Base-by-base conservation (phyloP, 2,888 invertebrate genomes). In the Toxonevra muliebris region DNA sequence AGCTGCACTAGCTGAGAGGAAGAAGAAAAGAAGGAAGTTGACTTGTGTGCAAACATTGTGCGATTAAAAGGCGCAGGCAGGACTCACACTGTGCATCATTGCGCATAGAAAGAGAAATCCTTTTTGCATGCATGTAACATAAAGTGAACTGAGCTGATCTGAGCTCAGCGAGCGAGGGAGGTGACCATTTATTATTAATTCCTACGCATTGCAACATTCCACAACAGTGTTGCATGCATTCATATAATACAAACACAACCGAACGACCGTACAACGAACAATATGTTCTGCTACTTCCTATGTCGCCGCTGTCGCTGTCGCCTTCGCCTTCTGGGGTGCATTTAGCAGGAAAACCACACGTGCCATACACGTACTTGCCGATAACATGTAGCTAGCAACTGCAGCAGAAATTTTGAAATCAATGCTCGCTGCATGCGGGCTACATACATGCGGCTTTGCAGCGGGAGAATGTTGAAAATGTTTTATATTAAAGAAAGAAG, bases 321-420 rank as follows among this genome's bases (percentile, higher is more conserved):
- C 52, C 53, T 40, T 45, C 30, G 9, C 15, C 62, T 64, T 13
- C 59, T 50, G 30, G 41, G 59, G 45, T 69, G 54, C 73, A 74
- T 73, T 79, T 81, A 80, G 71, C 75, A 75, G 81, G 81, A 80
- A 80, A 80, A 80, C 80, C 79, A 80, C 79, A 80, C 79, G 81
- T 80, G 81, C 79, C 80, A 78, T 8, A 13, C 48, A 11, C 48
- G n/a, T 15, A 30, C 19, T 20, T 40, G 45, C 45, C 48, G 66
- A 17, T 42, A 59, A 60, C 54, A 48, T 68, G 69, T 66, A 71
- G 71, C 65, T 58, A 57, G 58, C 65, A 65, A 58, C 58, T 42
- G 48, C 10, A 58, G 59, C 58, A 59, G 59, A 41, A 50, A 59
- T 48, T 43, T 42, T 11, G 42, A 50, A 30, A 30, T 10, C 41